These are phyloP conservation scores for Oophaga pumilio DNA, from an alignment of 2,113 vertebrate genomes.

Conservation along the genomic window DNA sequence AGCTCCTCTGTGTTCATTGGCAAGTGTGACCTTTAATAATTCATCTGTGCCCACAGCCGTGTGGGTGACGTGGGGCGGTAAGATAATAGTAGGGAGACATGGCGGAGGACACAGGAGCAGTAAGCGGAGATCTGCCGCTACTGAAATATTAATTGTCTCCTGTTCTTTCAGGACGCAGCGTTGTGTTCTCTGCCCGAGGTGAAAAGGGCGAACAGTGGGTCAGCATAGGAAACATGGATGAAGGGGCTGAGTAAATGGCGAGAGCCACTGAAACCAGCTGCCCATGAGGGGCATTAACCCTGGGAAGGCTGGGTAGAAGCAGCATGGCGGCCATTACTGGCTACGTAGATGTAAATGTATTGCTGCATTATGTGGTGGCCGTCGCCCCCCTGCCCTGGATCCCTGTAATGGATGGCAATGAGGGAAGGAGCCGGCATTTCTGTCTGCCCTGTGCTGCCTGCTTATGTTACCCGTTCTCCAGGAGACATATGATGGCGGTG, in stretches of 20 bases:
- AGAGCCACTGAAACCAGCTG: neutral
- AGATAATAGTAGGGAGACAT: neutral
- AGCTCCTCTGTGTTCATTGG: neutral
- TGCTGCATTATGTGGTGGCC: no score
- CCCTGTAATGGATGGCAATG: no score
- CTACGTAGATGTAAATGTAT: no score
- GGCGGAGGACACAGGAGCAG: neutral
- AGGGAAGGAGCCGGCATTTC: no score
- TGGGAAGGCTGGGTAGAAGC: no score
- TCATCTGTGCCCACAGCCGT: neutral
- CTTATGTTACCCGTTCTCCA: no score
- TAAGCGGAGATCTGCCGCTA: neutral
- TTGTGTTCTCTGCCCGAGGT: neutral
- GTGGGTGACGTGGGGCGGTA: neutral
- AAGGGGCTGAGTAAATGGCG: no score
- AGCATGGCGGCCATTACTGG: no score
- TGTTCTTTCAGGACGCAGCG: neutral
- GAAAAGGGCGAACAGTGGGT: neutral
- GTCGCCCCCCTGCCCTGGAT: no score
- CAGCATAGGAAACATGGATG: neutral
- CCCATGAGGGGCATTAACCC: neutral
- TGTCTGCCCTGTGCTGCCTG: no score
- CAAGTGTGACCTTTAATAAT: neutral
- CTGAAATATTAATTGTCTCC: constrained; percentile 14
- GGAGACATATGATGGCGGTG: no score